phyloP scores from a whole-genome alignment of 2,113 vertebrate genomes.

The Noturus placidus region DNA sequence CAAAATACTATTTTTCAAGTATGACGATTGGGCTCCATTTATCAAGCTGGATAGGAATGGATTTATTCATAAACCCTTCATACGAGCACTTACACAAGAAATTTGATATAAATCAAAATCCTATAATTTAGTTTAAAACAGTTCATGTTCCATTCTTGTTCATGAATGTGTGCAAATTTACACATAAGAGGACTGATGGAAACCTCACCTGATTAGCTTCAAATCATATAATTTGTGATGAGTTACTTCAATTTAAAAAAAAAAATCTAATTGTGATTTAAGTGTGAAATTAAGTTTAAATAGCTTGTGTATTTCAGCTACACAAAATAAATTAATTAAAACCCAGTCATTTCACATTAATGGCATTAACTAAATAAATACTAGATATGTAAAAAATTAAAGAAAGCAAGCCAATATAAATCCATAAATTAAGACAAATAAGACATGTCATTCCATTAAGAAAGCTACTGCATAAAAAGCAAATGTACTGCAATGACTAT shows the following conservation, averaged over 20 bases:
- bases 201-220: not conserved
- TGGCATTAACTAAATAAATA: too few relatives aligned
- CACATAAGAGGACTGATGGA: not conserved
- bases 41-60: not conserved
- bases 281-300: not conserved
- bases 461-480: not conserved
- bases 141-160: not conserved
- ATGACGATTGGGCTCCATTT: not conserved
- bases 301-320: not conserved
- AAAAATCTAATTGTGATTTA: too few relatives aligned
- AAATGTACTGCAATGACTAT: not conserved
- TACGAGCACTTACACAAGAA: not conserved
- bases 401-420: not conserved
- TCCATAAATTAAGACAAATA: not conserved
- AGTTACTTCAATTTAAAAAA: not conserved
- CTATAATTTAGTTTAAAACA: not conserved
- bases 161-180: not conserved
- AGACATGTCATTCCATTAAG: not conserved
- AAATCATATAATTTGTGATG: not conserved
- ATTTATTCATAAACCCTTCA: conserved; percentile 15
- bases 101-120: not conserved
- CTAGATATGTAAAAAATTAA: not conserved
- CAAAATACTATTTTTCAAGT: not conserved
- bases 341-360: too few relatives aligned
- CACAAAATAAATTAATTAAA: not conserved